These are phyloP conservation scores for Pyrocoelia pectoralis DNA, from an alignment of 2,888 invertebrate genomes.

Conservation along the genomic window DNA sequence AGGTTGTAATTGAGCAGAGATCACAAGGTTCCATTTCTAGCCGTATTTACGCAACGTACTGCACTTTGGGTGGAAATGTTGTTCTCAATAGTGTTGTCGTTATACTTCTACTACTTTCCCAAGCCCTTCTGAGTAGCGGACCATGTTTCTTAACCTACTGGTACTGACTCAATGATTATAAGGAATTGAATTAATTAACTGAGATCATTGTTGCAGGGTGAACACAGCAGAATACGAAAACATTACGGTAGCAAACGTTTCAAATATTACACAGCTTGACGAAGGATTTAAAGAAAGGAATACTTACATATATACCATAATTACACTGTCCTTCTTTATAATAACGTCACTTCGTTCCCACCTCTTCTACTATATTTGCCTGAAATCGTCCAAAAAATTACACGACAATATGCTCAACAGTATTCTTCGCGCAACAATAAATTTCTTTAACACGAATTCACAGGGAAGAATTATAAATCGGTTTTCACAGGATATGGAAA, in stretches of 20 bases:
- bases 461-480: constrained; percentile 84
- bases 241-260: neutral
- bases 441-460: constrained; percentile 89
- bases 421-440: constrained; percentile 81
- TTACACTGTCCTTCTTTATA: constrained; percentile 63
- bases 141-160: neutral
- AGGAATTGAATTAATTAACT: too few species aligned
- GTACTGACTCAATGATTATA: neutral
- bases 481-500: constrained; percentile 89
- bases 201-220: neutral
- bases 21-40: neutral
- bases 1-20: too few species aligned
- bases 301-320: constrained; percentile 56
- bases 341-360: constrained; percentile 65
- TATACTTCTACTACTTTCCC: neutral
- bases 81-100: neutral
- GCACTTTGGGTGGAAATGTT: neutral
- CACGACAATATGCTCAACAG: constrained; percentile 86
- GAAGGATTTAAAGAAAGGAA: constrained; percentile 27
- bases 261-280: neutral
- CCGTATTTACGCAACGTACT: neutral
- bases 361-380: constrained; percentile 72
- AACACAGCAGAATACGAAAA: neutral
- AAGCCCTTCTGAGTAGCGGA: neutral
- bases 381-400: constrained; percentile 78